phyloP scores from a whole-genome alignment of 1,140 invertebrate genomes.

The Drepana arcuata region DNA sequence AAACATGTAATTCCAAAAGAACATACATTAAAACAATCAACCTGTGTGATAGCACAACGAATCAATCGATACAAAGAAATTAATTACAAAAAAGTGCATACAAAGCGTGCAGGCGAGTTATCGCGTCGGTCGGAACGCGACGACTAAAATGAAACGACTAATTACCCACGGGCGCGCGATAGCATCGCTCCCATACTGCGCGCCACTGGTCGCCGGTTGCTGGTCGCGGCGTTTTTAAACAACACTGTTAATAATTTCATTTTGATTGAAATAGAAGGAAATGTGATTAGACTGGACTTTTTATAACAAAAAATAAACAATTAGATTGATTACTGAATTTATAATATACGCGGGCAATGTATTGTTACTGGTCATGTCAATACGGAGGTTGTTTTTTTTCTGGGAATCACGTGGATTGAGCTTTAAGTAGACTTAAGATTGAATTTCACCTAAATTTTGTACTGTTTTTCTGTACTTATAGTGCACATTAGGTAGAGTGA shows the following conservation, averaged over 20 bases:
- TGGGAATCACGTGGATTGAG: no score
- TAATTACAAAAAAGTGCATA: slow-evolving; percentile 52
- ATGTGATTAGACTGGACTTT: not conserved
- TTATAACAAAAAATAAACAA: not conserved
- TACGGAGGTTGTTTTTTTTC: no score
- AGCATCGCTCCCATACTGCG: slow-evolving; percentile 22
- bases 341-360: not conserved
- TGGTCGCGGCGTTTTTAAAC: slow-evolving; percentile 3
- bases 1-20: no score
- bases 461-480: no score
- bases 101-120: slow-evolving; percentile 40
- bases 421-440: not conserved
- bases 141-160: slow-evolving; percentile 56
- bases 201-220: not conserved
- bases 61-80: slow-evolving; percentile 50
- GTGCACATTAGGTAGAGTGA: no score
- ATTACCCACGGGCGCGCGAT: slow-evolving; percentile 41
- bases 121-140: slow-evolving; percentile 29
- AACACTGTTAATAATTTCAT: slow-evolving; percentile 22
- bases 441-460: no score
- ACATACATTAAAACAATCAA: no score
- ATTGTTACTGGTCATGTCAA: not conserved
- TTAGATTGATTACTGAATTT: not conserved
- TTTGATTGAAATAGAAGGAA: slow-evolving; percentile 17
- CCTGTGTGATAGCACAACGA: no score